A percentile compares a stretch with the other conserved stretches of the same genome.
Conservation (phyloP, 2,888 invertebrate genomes). For the Drosophila anomelani region DNA sequence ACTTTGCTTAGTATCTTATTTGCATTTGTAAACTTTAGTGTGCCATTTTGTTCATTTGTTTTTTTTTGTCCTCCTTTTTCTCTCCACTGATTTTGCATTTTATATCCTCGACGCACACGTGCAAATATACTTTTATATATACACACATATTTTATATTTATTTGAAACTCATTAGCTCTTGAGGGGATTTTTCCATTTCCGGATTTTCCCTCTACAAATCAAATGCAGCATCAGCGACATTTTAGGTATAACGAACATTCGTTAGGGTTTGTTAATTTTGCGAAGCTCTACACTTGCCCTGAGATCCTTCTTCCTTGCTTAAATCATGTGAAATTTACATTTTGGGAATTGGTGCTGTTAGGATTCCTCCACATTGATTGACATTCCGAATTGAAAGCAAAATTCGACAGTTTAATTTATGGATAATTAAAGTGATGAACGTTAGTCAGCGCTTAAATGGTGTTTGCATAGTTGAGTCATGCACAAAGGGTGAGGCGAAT, state of each 20-base stretch:
- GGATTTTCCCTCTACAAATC: constrained; percentile 28
- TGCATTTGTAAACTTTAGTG: constrained; percentile 79
- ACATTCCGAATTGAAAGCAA: constrained; percentile 8
- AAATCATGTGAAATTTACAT: constrained; percentile 18
- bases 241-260: constrained; percentile 33
- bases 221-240: constrained; percentile 68
- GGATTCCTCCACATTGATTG: constrained; percentile 13
- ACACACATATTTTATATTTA: constrained; percentile 38
- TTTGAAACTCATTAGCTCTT: constrained; percentile 75
- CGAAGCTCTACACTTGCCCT: constrained; percentile 4
- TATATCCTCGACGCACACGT: constrained; percentile 22
- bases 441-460: constrained; percentile 6
- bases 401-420: constrained; percentile 31
- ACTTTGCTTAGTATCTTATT: constrained; percentile 78
- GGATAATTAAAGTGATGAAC: constrained; percentile 23
- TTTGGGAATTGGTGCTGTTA: background rate
- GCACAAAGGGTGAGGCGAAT: constrained; percentile 11
- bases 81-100: constrained; percentile 62
- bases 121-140: constrained; percentile 9
- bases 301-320: background rate
- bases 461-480: constrained; percentile 12
- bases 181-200: constrained; percentile 22
- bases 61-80: background rate
- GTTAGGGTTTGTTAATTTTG: constrained; percentile 21
- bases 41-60: constrained; percentile 56